Evolutionary conservation across 2,797 vertebrate genomes (phyloP), one percentile per base, ranked within the genome.

Genomic region (Staurois parvus): DNA sequence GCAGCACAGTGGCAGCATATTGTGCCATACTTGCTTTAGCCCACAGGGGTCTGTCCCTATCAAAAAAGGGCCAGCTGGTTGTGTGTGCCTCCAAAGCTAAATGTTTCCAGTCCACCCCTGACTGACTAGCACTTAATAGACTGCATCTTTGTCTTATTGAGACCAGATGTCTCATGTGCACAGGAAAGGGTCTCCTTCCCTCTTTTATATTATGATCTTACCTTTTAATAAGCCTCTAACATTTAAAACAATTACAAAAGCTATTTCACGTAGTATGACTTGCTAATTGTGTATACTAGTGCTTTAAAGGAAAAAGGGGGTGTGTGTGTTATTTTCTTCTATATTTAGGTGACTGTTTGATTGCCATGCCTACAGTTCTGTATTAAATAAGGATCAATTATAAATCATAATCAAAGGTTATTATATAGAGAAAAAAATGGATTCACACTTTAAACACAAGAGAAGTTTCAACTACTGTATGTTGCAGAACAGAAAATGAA

Each of bases 401-500:
- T 40, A 62, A 84, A 52, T 42, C 21, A 62, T 59, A 3, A 28
- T 29, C n/a, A 32, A 76, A 26, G n/a, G 21, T 34, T 15, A 68
- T 34, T 64, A 24, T 62, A n/a, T 13, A n/a, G 76, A 59, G 37
- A 76, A 56, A 64, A 5, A 64, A 79, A 72, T 59, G 15, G 4
- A 72, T 28, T 59, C 72, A 37, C 73, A 84, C 52, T 68, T 74
- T 86, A 75, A 81, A 68, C 72, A 72, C 72, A 45, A 2, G 17
- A 64, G 73, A 84, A 83, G 72, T 87, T 84, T 74, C 84, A 81
- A n/a, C 70, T 76, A 81, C 69, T 70, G 45, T 62, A 76, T 30
- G 56, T 62, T 70, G 42, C 78, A 85, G 66, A 85, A 68, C 29
- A 80, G 84, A 85, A 85, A 81, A 85, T 81, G 79, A 87, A 87